Evolutionary conservation across 1,140 invertebrate species (phyloP).

Genomic region (Pissodes strobi): DNA sequence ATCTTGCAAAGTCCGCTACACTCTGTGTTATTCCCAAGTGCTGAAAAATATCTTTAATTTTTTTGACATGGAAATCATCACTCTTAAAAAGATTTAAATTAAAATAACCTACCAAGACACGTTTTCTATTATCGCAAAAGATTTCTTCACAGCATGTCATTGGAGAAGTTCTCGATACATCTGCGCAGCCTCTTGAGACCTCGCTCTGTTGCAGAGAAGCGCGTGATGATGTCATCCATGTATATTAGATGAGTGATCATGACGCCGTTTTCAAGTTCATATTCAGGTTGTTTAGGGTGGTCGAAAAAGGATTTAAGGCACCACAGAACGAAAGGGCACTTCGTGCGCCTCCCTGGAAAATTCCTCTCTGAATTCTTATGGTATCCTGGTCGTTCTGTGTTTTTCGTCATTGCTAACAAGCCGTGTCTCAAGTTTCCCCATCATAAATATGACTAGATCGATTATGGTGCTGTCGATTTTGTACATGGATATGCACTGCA

Average conservation of each 20-base stretch:
- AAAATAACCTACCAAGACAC: too few relatives aligned
- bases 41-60: too few relatives aligned
- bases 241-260: too few relatives aligned
- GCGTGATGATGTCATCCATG: background rate
- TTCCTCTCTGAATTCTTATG: too few relatives aligned
- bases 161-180: constrained; percentile 5
- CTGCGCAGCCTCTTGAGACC: background rate
- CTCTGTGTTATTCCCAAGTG: too few relatives aligned
- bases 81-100: too few relatives aligned
- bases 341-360: constrained; percentile 33
- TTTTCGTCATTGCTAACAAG: background rate
- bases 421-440: background rate
- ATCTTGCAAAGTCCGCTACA: too few relatives aligned
- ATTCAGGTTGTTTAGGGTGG: background rate
- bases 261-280: constrained; percentile 5
- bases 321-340: constrained; percentile 29
- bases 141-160: too few relatives aligned
- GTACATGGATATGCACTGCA: constrained; percentile 33
- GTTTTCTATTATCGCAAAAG: too few relatives aligned
- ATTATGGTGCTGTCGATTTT: constrained; percentile 17
- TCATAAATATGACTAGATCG: background rate
- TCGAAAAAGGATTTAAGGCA: background rate
- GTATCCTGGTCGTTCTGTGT: background rate
- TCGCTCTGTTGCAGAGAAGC: constrained; percentile 2
- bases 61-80: too few relatives aligned